Evolutionary conservation across 1,140 invertebrate species (phyloP), one percentile per base, ranked within the genome.

Genomic region (Drosophila repletoides): DNA sequence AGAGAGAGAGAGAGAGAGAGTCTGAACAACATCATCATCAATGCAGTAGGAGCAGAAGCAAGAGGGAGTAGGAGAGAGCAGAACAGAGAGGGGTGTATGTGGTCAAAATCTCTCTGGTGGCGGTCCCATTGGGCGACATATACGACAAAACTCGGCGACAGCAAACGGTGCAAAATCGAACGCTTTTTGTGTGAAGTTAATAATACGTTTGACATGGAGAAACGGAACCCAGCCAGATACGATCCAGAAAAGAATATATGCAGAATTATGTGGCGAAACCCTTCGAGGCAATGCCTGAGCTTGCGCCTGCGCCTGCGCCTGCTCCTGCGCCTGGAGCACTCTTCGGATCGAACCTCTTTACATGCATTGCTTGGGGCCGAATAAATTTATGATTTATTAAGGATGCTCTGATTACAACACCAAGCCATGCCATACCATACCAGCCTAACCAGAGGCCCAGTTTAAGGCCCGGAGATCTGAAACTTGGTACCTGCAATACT

Each of bases 381-480:
- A 88, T 84, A 89, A 89, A 89, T 89, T 88, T 89, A 89, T 89
- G 88, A 89, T 89, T 89, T 89, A 89, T 89, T 89, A 89, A 89
- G 88, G 87, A 89, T 89, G 79, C 73, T 88, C 88, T 89, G 83
- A 88, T 89, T 89, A 89, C 88, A 89, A 88, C 80, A 86, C 76
- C n/a, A n/a, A n/a, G n/a, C n/a, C n/a, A n/a, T n/a, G 36, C 56
- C 65, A 68, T 36, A 29, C 14, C 40, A 33, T 51, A 38, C 55
- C 48, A 6, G 12, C 43, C n/a, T 2, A 26, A 29, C 22, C 31
- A 38, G 43, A 48, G 7, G 4, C 45, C 9, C 17, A 24, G 5
- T 3, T 3, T 24, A 1, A 3, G 34, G n/a, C n/a, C n/a, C n/a
- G 28, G 9, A 36, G 31, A 34, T 45, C 41, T 45, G 19, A 22